A percentile compares a stretch with the other conserved stretches of the same genome.
These are phyloP conservation scores for Climacteris rufus DNA, from an alignment of 2,113 vertebrate genomes.

Conservation along the genomic window DNA sequence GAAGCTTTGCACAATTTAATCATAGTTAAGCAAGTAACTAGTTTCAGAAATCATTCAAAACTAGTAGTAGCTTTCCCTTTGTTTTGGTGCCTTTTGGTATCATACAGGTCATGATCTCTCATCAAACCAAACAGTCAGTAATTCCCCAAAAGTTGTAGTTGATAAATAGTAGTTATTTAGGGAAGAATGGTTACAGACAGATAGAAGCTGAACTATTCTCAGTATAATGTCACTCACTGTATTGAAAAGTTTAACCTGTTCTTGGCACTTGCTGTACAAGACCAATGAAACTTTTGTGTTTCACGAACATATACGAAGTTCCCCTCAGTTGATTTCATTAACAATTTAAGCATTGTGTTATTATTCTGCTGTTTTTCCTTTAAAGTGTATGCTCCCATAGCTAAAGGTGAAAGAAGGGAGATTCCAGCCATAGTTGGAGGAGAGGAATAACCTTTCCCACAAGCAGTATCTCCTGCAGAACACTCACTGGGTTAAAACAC, in stretches of 20 bases:
- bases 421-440: neutral
- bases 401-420: neutral
- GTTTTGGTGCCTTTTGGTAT: neutral
- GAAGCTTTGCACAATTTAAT: neutral
- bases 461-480: neutral
- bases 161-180: neutral
- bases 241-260: neutral
- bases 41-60: neutral
- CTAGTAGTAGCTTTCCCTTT: neutral
- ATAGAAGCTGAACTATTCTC: neutral
- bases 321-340: neutral
- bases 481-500: neutral
- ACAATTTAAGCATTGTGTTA: neutral
- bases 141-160: neutral
- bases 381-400: neutral
- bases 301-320: neutral
- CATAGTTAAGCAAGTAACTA: neutral
- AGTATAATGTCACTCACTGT: neutral
- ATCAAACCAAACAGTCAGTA: neutral
- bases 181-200: neutral
- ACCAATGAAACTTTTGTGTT: neutral
- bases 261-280: neutral
- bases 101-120: neutral
- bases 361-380: neutral
- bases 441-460: neutral